These are phyloP conservation scores for Molossus alvarezi DNA, from an alignment of 2,797 vertebrate species.

Conservation along the genomic window DNA sequence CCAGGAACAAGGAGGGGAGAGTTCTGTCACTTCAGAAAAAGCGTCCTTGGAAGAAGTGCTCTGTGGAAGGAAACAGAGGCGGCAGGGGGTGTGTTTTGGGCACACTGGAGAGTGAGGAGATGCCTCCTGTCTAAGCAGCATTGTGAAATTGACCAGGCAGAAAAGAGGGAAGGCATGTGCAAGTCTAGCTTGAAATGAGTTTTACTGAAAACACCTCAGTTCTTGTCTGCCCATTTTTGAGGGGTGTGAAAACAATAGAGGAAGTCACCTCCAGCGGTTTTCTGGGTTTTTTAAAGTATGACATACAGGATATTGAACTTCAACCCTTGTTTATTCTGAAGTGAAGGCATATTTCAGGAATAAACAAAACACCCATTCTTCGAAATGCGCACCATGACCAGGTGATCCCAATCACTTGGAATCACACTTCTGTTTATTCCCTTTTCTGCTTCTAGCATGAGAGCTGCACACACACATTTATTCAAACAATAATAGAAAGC, in stretches of 20 bases:
- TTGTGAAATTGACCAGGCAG: conserved; percentile 22
- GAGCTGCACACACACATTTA: background rate
- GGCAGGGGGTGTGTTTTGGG: background rate
- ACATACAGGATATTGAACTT: conserved; percentile 80
- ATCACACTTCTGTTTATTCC: background rate
- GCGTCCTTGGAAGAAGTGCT: conserved; percentile 26
- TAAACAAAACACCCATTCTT: conserved; percentile 67
- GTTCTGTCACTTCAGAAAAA: conserved; percentile 31
- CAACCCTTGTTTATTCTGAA: conserved; percentile 48
- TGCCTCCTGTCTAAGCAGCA: background rate
- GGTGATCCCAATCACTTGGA: background rate
- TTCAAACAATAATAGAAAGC: background rate
- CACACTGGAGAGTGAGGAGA: background rate
- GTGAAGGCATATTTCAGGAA: background rate
- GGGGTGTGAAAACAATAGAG: conserved; percentile 61
- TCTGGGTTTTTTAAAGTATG: conserved; percentile 82
- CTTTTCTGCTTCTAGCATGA: background rate
- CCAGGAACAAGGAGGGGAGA: background rate
- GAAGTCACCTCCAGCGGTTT: conserved; percentile 72
- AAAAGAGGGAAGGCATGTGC: conserved; percentile 19
- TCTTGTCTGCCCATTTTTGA: conserved; percentile 65
- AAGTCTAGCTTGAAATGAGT: background rate
- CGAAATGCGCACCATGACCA: background rate
- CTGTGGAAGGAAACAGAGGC: background rate
- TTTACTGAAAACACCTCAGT: conserved; percentile 67